These are phyloP conservation scores for Syngnathoides biaculeatus DNA, from an alignment of 2,113 vertebrate species.

Conservation along the genomic window DNA sequence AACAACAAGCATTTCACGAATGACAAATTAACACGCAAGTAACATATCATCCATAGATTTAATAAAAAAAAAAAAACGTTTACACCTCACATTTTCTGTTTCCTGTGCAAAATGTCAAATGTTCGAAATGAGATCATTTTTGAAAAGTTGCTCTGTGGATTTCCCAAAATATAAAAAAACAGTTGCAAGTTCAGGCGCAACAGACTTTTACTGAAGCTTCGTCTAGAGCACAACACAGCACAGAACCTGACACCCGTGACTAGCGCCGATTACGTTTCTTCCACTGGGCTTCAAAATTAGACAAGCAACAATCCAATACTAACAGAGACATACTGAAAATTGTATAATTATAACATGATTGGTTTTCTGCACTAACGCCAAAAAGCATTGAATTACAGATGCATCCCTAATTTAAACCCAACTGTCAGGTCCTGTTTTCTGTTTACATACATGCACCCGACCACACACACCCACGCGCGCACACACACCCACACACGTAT, in stretches of 20 bases:
- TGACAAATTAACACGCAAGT: conserved; percentile 5
- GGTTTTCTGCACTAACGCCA: neutral
- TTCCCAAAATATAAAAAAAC: neutral
- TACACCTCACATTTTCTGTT: conserved; percentile 7
- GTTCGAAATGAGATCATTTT: neutral
- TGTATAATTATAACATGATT: neutral
- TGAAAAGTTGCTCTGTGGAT: neutral
- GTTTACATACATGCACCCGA: neutral
- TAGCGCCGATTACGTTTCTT: neutral
- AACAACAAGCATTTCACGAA: conserved; percentile 11
- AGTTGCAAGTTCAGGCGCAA: neutral
- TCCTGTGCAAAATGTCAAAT: neutral
- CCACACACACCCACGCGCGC: conserved; percentile 40
- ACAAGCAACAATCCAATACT: neutral
- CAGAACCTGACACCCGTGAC: conserved; percentile 11
- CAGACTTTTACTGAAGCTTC: neutral
- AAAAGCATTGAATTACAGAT: neutral
- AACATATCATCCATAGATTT: neutral
- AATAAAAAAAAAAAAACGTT: no score
- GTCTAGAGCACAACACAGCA: conserved; percentile 4
- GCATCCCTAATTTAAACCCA: conserved; percentile 3
- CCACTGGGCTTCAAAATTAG: neutral
- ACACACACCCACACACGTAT: conserved; percentile 42
- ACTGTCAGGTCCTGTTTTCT: conserved; percentile 9
- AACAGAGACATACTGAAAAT: neutral